A percentile compares a stretch with the other conserved stretches of the same genome.
Conservation (phyloP, 1,140 invertebrate species). For the Pseudobourletiella spinata region DNA sequence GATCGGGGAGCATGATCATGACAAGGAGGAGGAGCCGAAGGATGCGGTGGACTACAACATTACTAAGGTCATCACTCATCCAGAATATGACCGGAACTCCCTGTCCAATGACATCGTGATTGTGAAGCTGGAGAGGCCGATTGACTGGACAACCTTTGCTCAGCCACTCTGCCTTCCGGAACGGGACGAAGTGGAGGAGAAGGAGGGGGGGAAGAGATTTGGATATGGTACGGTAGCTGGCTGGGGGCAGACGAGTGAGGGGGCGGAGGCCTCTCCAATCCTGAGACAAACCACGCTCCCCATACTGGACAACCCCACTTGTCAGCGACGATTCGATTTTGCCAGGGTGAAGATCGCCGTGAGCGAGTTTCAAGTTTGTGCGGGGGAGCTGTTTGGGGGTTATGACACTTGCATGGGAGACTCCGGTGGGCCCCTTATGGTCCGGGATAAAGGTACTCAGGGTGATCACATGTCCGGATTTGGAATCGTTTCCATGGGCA, state of each 20-base stretch:
- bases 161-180: conserved; percentile 42
- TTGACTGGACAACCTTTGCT: conserved; percentile 40
- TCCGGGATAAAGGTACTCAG: not conserved
- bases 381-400: not conserved
- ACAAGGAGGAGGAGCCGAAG: not conserved
- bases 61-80: conserved; percentile 3
- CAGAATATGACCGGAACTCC: conserved; percentile 36
- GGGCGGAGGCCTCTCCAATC: too few species aligned
- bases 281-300: not conserved
- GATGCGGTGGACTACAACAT: not conserved
- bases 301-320: not conserved
- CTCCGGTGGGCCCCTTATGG: conserved; percentile 3
- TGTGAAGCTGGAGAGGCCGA: conserved; percentile 39
- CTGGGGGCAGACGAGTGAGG: conserved; percentile 4
- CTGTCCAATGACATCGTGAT: conserved; percentile 45
- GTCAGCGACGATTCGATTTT: not conserved
- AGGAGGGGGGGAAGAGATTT: not conserved
- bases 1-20: conserved; percentile 5
- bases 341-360: not conserved
- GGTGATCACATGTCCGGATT: not conserved
- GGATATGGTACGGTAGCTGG: not conserved
- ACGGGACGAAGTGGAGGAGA: not conserved
- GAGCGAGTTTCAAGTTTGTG: not conserved
- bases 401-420: conserved; percentile 5
- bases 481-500: conserved; percentile 24